Evolutionary conservation across 2,888 invertebrate species (phyloP).

Genomic region (Bembecia ichneumoniformis): DNA sequence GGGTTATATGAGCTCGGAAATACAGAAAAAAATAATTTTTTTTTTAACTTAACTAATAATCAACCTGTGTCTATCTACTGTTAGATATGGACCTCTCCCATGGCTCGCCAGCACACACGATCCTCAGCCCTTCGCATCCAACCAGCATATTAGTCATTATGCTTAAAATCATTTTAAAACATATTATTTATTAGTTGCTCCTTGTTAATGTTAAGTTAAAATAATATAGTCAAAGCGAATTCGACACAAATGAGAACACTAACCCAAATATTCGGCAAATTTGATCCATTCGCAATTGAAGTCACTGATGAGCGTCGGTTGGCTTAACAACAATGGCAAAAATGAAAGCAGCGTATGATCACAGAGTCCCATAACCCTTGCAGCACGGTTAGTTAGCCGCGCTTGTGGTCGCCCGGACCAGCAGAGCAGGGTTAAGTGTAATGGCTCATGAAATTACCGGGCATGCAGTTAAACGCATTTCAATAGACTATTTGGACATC

Average conservation of each 20-base stretch:
- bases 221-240: no score
- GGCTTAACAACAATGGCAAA: conserved; percentile 16
- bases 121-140: no score
- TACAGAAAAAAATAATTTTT: no score
- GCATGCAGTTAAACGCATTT: conserved; percentile 42
- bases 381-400: conserved; percentile 55
- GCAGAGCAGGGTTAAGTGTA: conserved; percentile 31
- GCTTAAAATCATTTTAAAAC: no score
- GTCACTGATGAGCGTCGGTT: neutral
- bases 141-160: no score
- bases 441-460: conserved; percentile 56
- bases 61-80: no score
- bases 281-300: neutral
- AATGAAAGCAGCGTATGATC: conserved; percentile 46
- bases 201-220: no score
- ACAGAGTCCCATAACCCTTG: conserved; percentile 50
- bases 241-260: neutral
- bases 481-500: conserved; percentile 42
- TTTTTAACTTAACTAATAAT: no score
- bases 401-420: conserved; percentile 5
- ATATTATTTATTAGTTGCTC: no score
- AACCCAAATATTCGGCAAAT: neutral
- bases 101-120: no score
- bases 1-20: no score
- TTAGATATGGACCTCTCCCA: no score